These are phyloP conservation scores for Cephus runcator DNA, from an alignment of 2,888 invertebrate species.

Conservation along the genomic window DNA sequence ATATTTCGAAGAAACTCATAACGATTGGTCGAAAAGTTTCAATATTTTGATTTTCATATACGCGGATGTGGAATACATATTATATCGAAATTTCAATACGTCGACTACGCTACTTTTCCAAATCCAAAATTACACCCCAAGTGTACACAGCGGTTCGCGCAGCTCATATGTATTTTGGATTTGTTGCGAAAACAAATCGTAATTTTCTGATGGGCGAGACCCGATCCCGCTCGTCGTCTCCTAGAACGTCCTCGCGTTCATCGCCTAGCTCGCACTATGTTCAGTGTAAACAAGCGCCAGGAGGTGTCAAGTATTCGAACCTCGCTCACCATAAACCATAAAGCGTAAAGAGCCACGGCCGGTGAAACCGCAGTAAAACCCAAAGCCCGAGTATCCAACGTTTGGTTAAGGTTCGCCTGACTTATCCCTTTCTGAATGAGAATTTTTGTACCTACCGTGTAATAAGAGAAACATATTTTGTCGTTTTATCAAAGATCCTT, in stretches of 20 bases:
- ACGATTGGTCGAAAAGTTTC: neutral
- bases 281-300: neutral
- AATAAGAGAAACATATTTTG: neutral
- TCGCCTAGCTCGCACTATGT: slow-evolving; percentile 1
- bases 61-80: no score
- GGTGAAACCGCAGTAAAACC: neutral
- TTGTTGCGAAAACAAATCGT: neutral
- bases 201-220: neutral
- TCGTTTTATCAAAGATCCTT: neutral
- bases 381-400: neutral
- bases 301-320: slow-evolving; percentile 1
- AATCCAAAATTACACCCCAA: neutral
- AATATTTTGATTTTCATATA: neutral
- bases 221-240: neutral
- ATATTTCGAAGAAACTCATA: no score
- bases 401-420: neutral
- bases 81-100: no score
- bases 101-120: neutral
- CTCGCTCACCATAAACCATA: neutral
- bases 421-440: neutral
- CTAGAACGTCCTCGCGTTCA: neutral
- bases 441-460: neutral
- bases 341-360: neutral
- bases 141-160: neutral
- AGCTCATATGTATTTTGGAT: neutral